Conservation (phyloP, 2,888 invertebrate species). For the Adela reaumurella region DNA sequence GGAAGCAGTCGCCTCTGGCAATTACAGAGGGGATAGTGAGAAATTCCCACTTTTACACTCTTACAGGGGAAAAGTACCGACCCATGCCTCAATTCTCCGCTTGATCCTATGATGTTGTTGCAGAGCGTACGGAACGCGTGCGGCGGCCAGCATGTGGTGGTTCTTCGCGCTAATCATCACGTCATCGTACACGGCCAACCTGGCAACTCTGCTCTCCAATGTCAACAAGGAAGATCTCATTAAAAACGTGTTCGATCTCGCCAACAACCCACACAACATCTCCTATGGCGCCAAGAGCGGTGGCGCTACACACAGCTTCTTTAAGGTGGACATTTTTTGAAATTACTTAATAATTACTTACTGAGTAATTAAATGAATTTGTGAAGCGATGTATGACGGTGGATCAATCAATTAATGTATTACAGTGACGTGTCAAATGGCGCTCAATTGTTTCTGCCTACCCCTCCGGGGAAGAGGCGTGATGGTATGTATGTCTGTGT, state of each 20-base stretch:
- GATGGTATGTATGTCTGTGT: too few species aligned
- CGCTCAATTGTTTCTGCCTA: too few species aligned
- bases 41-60: neutral
- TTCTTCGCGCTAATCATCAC: conserved; percentile 85
- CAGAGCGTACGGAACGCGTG: conserved; percentile 83
- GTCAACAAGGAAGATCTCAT: conserved; percentile 67
- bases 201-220: conserved; percentile 85
- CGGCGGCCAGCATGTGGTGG: conserved; percentile 85
- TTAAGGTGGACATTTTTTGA: too few species aligned
- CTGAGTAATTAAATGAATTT: too few species aligned
- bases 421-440: too few species aligned
- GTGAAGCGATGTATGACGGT: too few species aligned
- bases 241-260: conserved; percentile 76
- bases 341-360: too few species aligned
- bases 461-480: too few species aligned
- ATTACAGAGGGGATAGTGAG: too few species aligned
- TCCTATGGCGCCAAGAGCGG: conserved; percentile 78
- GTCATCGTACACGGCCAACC: conserved; percentile 85
- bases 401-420: too few species aligned
- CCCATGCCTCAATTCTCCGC: neutral
- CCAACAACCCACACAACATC: conserved; percentile 71
- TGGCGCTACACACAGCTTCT: conserved; percentile 89
- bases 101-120: conserved; percentile 10
- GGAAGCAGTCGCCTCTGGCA: too few species aligned
- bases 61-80: neutral